Percentiles rank a stretch among this genome's conserved stretches.
These are phyloP conservation scores for Oncorhynchus keta DNA, from an alignment of 2,113 vertebrate species.

Conservation along the genomic window DNA sequence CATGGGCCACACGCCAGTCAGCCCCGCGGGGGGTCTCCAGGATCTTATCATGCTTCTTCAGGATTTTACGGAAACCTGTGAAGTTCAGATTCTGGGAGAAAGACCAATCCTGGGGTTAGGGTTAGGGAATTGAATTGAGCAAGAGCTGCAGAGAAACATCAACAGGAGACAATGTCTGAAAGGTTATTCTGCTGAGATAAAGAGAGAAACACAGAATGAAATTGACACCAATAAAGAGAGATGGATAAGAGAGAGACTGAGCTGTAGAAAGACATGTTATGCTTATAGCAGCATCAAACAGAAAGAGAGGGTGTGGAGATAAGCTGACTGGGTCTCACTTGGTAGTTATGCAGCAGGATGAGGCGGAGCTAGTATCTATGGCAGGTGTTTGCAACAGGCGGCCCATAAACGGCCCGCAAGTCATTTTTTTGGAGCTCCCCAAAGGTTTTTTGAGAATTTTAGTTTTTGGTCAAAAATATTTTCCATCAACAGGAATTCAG, in stretches of 20 bases:
- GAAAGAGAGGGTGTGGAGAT: no score
- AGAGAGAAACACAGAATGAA: background rate
- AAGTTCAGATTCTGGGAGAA: slow-evolving; percentile 92
- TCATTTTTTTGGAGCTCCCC: no score
- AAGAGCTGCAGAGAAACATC: background rate
- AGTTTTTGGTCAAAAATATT: background rate
- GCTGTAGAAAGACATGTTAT: background rate
- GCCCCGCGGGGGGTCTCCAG: slow-evolving; percentile 92
- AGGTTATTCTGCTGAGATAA: no score
- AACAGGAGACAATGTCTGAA: no score
- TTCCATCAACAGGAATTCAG: no score
- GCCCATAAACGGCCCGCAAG: no score
- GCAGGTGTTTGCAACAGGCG: no score
- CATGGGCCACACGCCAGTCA: slow-evolving; percentile 93
- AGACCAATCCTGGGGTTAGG: background rate
- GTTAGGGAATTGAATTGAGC: background rate
- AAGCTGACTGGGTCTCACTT: no score
- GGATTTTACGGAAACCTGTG: slow-evolving; percentile 97
- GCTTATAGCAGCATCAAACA: no score
- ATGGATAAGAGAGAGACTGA: no score
- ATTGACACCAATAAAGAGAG: no score
- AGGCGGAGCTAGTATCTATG: background rate
- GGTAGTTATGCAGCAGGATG: slow-evolving; percentile 51
- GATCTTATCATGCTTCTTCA: slow-evolving; percentile 99
- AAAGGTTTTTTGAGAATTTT: no score